Conservation (phyloP, 2,797 vertebrate species). For the Aplochiton taeniatus region DNA sequence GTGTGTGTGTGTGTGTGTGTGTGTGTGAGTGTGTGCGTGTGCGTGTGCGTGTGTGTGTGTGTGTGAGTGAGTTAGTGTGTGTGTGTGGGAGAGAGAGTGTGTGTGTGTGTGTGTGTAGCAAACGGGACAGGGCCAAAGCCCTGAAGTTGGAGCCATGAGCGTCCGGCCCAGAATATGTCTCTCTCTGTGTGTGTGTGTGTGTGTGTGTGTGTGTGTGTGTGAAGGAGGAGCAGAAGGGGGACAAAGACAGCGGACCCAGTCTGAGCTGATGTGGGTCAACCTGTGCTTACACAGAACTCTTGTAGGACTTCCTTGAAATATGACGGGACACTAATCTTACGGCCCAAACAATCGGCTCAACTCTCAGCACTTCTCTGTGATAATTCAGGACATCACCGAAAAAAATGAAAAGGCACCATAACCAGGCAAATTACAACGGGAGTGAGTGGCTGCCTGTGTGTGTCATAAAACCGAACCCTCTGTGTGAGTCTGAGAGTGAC, state of each 20-base stretch:
- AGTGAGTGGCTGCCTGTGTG: too few species aligned
- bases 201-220: background rate
- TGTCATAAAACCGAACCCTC: too few species aligned
- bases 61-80: too few species aligned
- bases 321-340: too few species aligned
- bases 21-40: conserved; percentile 2
- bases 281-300: conserved; percentile 15
- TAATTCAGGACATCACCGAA: too few species aligned
- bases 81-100: background rate
- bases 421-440: too few species aligned
- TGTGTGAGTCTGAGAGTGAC: conserved; percentile 6
- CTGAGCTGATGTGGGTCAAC: conserved; percentile 73
- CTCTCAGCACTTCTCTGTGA: too few species aligned
- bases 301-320: background rate
- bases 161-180: conserved; percentile 53
- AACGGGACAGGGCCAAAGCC: conserved; percentile 69
- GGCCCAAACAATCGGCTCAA: too few species aligned
- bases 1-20: conserved; percentile 3
- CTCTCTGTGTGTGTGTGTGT: conserved; percentile 28
- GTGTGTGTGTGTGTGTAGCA: background rate
- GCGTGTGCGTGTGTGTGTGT: background rate
- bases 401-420: too few species aligned
- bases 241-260: conserved; percentile 57
- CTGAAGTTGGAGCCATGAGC: conserved; percentile 77
- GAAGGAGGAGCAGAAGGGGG: conserved; percentile 10